Evolutionary conservation across 2,797 vertebrate genomes (phyloP).

Genomic region (Rhincodon typus): DNA sequence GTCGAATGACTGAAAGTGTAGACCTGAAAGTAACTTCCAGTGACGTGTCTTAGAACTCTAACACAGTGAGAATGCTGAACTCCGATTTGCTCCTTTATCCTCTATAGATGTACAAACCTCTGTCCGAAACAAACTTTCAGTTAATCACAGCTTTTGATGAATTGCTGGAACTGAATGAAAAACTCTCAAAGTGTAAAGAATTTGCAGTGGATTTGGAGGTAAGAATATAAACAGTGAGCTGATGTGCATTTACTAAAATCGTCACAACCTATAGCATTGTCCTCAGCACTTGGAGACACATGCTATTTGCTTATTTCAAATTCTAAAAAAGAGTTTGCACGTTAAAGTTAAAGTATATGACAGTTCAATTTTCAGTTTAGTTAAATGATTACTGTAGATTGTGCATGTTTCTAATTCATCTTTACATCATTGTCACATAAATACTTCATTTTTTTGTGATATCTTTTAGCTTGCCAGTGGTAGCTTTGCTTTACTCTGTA

Average conservation of each 20-base stretch:
- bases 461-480: not conserved
- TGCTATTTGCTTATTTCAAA: not conserved
- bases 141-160: conserved; percentile 77
- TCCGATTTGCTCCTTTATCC: not conserved
- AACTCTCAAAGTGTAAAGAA: conserved; percentile 68
- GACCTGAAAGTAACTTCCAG: not conserved
- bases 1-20: too few species aligned
- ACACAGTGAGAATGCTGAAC: not conserved
- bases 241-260: not conserved
- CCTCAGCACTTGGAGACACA: not conserved
- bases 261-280: not conserved
- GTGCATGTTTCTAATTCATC: not conserved
- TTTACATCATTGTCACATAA: not conserved
- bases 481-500: not conserved
- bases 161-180: conserved; percentile 80
- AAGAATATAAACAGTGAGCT: conserved; percentile 38
- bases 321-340: not conserved
- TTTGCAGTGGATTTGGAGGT: conserved; percentile 96
- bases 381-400: not conserved
- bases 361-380: not conserved
- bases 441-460: not conserved
- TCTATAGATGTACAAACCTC: conserved; percentile 67
- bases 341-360: not conserved
- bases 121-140: conserved; percentile 67
- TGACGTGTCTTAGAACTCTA: not conserved